These are phyloP conservation scores for Gisinianus flammeolus DNA, from an alignment of 2,888 invertebrate species.

Conservation along the genomic window DNA sequence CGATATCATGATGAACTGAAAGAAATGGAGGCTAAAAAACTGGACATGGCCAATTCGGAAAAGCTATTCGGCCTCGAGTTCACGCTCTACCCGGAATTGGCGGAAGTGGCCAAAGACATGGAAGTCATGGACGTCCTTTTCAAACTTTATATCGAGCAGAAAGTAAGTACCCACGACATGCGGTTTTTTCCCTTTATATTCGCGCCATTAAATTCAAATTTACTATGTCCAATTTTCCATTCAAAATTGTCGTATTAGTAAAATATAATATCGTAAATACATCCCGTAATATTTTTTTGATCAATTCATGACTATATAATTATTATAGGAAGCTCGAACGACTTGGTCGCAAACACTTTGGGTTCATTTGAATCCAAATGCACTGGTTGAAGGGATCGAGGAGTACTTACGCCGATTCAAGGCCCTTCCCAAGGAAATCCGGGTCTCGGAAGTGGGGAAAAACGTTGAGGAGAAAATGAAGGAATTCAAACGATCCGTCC, in stretches of 20 bases:
- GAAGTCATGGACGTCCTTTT: conserved; percentile 73
- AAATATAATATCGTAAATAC: neutral
- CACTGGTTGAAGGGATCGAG: conserved; percentile 84
- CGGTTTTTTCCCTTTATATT: no score
- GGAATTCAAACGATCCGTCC: conserved; percentile 84
- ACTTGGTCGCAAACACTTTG: conserved; percentile 86
- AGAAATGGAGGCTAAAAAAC: conserved; percentile 70
- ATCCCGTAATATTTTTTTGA: neutral
- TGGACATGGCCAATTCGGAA: conserved; percentile 74
- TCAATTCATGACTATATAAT: neutral
- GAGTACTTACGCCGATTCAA: conserved; percentile 79
- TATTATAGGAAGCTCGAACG: conserved; percentile 70
- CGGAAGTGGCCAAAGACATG: conserved; percentile 61
- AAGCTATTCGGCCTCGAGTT: conserved; percentile 85
- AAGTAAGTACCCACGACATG: no score
- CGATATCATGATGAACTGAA: conserved; percentile 72
- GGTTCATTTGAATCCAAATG: conserved; percentile 84
- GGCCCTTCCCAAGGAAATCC: conserved; percentile 72
- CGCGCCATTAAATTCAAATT: neutral
- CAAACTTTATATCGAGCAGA: conserved; percentile 64
- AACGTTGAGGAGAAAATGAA: conserved; percentile 83
- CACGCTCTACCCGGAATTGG: conserved; percentile 79
- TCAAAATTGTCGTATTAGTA: no score
- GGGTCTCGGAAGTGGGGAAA: conserved; percentile 69
- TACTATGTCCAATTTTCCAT: neutral